A percentile compares a stretch with the other conserved stretches of the same genome.
These are phyloP conservation scores for Pseudopipra pipra DNA, from an alignment of 2,113 vertebrate genomes.

Conservation along the genomic window DNA sequence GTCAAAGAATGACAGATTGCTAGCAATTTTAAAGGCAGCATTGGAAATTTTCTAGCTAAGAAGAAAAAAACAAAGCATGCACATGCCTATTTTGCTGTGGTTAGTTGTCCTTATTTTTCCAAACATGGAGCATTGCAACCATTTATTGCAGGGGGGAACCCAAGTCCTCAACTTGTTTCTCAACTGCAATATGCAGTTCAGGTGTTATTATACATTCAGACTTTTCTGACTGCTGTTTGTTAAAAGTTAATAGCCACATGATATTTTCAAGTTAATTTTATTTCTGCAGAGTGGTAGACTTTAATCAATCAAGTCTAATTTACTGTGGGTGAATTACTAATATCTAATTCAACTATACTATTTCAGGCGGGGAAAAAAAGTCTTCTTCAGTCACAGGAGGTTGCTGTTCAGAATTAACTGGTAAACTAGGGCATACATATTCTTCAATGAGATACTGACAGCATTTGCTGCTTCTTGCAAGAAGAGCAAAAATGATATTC, in stretches of 20 bases:
- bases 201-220: neutral
- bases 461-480: neutral
- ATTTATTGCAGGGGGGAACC: neutral
- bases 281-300: neutral
- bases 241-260: neutral
- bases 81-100: neutral
- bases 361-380: neutral
- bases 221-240: neutral
- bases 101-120: neutral
- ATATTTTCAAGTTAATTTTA: neutral
- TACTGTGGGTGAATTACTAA: neutral
- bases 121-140: neutral
- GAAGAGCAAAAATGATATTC: neutral
- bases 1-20: neutral
- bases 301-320: neutral
- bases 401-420: neutral
- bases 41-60: neutral
- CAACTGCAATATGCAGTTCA: neutral
- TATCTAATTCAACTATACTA: neutral
- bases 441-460: neutral
- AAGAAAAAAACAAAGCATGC: neutral
- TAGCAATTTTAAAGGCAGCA: neutral
- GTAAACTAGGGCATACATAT: neutral
- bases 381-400: neutral
- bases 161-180: neutral